Evolutionary conservation across 2,888 invertebrate genomes (phyloP), one percentile per base, ranked within the genome.

Genomic region (Ligdia adustata): DNA sequence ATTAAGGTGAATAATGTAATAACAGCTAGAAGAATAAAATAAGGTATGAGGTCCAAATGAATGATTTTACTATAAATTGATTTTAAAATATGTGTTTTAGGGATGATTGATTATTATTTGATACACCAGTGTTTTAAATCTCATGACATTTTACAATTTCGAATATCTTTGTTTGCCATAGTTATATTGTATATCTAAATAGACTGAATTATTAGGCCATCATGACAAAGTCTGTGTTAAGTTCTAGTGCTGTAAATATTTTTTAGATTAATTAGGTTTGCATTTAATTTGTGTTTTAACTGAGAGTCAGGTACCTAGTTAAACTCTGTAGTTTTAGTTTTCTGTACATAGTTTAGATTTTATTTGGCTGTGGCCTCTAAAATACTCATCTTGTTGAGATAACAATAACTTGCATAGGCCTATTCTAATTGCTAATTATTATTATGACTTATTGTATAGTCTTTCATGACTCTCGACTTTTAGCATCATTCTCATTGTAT

Each of bases 121-220:
- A n/a, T 12, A 42, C 20, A 27, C 14, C 20, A 34, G 37, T 27
- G 29, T 29, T 37, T 35, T 35, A 31, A 31, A 44, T 26, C 24
- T 35, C 29, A 40, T 22, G 39, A 48, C 31, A 31, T 42, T 37
- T 40, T 47, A 44, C 40, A 45, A 39, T 44, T 29, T 38, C 31
- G 16, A 35, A 26, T 51, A 43, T 44, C 38, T 45, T 32, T 42
- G 40, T 50, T 51, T 55, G 60, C 60, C 60, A 60, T 60, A 60
- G 52, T 39, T 46, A 48, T 43, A 45, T 26, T 43, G 42, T 55
- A 52, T 43, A 43, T 48, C 48, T 7, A 48, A 49, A 53, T 55
- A 57, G 60, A 60, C 60, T 57, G 60, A 60, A 57, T 55, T 52
- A 57, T 55, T 40, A 55, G 47, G 59, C 57, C 59, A 59, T 59